Evolutionary conservation across 2,113 vertebrate species (phyloP).

Genomic region (Uropsilus gracilis): DNA sequence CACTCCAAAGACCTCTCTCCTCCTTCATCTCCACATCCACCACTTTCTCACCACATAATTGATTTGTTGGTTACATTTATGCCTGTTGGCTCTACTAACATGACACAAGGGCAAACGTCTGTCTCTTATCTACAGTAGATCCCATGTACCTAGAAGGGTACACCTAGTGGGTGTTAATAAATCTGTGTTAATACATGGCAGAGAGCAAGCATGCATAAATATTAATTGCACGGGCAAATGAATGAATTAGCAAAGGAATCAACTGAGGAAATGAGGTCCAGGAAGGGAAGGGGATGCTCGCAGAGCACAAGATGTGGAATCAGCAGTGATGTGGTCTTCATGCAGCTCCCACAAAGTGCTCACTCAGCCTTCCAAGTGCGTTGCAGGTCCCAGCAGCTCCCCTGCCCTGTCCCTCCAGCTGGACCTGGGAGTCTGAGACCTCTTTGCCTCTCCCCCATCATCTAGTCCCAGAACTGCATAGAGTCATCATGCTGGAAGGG

Average conservation of each 20-base stretch:
- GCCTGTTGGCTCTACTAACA: background rate
- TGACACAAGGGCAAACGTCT: background rate
- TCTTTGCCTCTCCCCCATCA: background rate
- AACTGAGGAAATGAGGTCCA: background rate
- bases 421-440: background rate
- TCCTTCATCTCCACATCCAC: background rate
- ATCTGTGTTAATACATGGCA: background rate
- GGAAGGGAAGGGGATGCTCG: background rate
- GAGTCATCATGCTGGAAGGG: background rate
- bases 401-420: background rate
- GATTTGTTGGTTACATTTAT: rapidly evolving
- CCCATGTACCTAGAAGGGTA: background rate
- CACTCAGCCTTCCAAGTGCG: background rate
- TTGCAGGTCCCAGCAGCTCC: background rate
- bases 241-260: background rate
- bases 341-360: background rate
- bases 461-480: background rate
- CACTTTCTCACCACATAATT: background rate
- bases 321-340: background rate
- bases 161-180: background rate
- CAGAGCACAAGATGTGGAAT: background rate
- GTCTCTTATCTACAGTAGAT: rapidly evolving
- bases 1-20: background rate
- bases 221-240: background rate
- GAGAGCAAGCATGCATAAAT: background rate